These are phyloP conservation scores for Strongylocentrotus purpuratus DNA, from an alignment of 35 echinoderm and acorn worm genomes.

Conservation along the genomic window DNA sequence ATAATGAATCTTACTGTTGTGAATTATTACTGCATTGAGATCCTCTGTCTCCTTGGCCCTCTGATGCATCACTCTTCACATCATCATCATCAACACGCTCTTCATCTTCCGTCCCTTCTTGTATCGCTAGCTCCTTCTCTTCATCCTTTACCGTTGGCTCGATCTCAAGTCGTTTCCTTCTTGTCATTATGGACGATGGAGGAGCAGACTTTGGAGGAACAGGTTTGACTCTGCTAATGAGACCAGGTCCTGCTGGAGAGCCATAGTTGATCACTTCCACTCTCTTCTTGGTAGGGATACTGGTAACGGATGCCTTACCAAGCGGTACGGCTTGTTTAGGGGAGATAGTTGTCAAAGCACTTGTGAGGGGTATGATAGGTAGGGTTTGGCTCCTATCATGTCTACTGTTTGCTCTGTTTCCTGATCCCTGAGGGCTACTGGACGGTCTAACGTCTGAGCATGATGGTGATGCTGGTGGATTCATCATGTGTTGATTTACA, in stretches of 20 bases:
- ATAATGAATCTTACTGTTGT: background rate
- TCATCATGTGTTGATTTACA: conserved; percentile 13
- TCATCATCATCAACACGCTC: background rate
- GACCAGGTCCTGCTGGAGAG: background rate
- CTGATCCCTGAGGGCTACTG: background rate
- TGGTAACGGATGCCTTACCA: conserved; percentile 21
- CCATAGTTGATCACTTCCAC: conserved; percentile 28
- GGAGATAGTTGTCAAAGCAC: conserved; percentile 65
- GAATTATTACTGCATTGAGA: background rate
- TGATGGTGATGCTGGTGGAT: background rate
- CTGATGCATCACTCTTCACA: conserved; percentile 22
- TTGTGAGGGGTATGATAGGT: conserved; percentile 68
- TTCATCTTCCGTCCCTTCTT: conserved; percentile 15
- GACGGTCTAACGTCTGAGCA: conserved; percentile 39
- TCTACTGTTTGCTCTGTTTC: background rate
- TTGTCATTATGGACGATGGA: background rate
- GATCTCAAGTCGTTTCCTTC: background rate
- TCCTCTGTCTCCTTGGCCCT: background rate
- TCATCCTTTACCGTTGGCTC: conserved; percentile 34
- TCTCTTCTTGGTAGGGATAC: background rate
- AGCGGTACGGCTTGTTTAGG: conserved; percentile 62
- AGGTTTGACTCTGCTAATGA: conserved; percentile 54
- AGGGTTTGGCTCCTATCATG: conserved; percentile 54
- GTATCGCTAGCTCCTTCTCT: background rate
- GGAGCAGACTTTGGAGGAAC: conserved; percentile 39